Evolutionary conservation across 2,797 vertebrate species (phyloP), one percentile per base, ranked within the genome.

Genomic region (Muscicapa comitata): DNA sequence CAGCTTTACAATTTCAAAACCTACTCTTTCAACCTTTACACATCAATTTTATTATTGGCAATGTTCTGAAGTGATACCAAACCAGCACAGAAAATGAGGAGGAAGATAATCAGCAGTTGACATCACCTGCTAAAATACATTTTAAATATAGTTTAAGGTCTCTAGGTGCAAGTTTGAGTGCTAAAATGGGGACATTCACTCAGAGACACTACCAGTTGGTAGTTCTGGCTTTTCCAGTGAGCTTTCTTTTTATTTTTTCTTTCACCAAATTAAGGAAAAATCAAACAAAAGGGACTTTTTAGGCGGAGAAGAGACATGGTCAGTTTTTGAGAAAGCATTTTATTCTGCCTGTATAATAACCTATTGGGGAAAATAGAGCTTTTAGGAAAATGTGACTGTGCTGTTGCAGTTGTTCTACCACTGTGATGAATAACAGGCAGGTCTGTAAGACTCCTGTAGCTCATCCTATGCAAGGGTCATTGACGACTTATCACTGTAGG

Each of bases 381-480:
- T 92, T 95, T 88, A 96, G 81, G 35, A 83, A 91, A 95, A 95
- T 95, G 75, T 84, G 88, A 91, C 65, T 42, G 25, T 24, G 55
- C 37, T 93, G 31, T 81, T 14, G 6, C 40, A 72, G 74, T 45
- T 92, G 80, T 91, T 90, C 58, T 33, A 67, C 62, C 40, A 58
- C 72, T 70, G 72, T 83, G 88, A 79, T 80, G 47, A 92, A 65
- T 70, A 90, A 83, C 2, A 7, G 84, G 54, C 65, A 86, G 16
- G 15, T 10, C 66, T 31, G 4, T 40, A 45, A 58, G 74, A 40
- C 26, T 86, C 28, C 54, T 67, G 42, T 19, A 82, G 53, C 33
- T 92, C 71, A 65, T 73, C 67, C 31, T 29, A 6, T 38, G 26
- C 0, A 1, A 42, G 58, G 62, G 75, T 84, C 90, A 84, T 10